These are phyloP conservation scores for Acheta domesticus DNA, from an alignment of 2,888 invertebrate genomes.

Conservation along the genomic window DNA sequence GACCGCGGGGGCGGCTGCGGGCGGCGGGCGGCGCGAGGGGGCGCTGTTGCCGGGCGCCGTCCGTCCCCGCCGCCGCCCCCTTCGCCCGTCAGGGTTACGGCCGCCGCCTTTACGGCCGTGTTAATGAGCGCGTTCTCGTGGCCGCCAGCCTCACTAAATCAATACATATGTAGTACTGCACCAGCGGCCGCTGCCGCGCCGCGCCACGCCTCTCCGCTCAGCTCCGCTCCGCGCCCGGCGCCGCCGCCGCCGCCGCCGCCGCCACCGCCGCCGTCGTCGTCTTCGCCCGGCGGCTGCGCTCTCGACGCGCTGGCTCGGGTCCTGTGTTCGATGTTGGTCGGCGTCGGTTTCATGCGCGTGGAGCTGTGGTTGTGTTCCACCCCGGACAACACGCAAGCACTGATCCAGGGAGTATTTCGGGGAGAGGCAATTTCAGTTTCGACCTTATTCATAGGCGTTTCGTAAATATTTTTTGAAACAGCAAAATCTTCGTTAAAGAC, in stretches of 20 bases:
- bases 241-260: neutral
- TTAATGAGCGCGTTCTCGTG: slow-evolving; percentile 4
- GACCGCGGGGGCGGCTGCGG: neutral
- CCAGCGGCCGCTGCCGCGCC: neutral
- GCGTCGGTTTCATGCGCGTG: no score
- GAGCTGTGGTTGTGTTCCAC: no score
- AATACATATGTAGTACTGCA: slow-evolving; percentile 1
- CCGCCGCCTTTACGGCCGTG: slow-evolving; percentile 6
- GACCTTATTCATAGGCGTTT: no score
- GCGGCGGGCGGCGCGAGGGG: neutral
- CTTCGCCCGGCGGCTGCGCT: no score
- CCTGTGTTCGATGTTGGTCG: no score
- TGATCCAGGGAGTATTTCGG: no score
- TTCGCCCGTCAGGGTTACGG: slow-evolving; percentile 1
- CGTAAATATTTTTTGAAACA: no score
- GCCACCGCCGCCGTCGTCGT: neutral
- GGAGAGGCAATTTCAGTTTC: no score
- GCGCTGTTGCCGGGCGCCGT: neutral
- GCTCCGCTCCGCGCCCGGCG: neutral
- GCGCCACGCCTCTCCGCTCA: neutral
- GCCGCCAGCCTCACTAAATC: slow-evolving; percentile 18
- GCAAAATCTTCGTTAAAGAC: no score
- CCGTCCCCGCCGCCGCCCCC: neutral
- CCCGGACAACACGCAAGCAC: no score
- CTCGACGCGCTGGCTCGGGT: no score